A percentile compares a stretch with the other conserved stretches of the same genome.
Evolutionary conservation across 2,113 vertebrate genomes (phyloP).

Genomic region (Anguilla japonica): DNA sequence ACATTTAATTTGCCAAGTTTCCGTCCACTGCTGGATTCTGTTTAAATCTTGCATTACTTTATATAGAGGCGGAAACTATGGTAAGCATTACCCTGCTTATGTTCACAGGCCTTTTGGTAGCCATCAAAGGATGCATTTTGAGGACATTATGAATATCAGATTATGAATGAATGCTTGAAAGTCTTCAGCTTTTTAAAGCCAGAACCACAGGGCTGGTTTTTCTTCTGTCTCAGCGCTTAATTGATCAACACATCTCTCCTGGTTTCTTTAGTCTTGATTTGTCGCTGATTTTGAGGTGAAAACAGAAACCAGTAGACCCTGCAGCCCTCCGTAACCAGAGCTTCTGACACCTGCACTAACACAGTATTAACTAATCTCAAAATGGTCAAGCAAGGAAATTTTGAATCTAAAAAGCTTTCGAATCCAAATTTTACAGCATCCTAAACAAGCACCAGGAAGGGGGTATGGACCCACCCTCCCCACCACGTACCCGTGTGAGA

Average conservation of each 20-base stretch:
- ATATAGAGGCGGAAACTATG: no score
- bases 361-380: neutral
- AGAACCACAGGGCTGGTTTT: no score
- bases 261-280: no score
- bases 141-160: neutral
- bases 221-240: no score
- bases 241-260: no score
- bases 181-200: neutral
- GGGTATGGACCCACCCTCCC: neutral
- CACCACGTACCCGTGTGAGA: neutral
- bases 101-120: neutral
- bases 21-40: no score
- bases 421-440: neutral
- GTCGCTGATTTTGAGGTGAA: no score
- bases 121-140: neutral
- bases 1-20: no score
- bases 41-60: no score
- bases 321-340: no score
- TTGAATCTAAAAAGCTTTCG: neutral
- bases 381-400: neutral
- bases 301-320: no score
- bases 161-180: neutral
- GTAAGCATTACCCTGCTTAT: neutral
- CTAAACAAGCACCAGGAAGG: neutral
- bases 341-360: no score